phyloP scores from a whole-genome alignment of 2,113 vertebrate genomes.

The Stegastes partitus region DNA sequence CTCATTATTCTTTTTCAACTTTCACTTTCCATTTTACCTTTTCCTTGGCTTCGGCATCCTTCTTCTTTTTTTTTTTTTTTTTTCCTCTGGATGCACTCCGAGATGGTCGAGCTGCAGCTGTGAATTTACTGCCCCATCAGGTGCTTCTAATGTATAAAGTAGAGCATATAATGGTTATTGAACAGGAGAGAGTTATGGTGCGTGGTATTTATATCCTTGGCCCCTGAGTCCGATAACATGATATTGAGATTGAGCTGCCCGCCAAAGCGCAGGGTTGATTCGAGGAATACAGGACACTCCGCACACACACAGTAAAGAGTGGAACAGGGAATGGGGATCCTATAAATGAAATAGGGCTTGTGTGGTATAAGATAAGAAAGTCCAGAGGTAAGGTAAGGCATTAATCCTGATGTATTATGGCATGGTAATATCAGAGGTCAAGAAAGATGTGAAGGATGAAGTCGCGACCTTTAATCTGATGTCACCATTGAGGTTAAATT shows the following conservation, averaged over 20 bases:
- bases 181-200: slow-evolving; percentile 81
- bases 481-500: slow-evolving; percentile 67
- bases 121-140: slow-evolving; percentile 85
- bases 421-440: slow-evolving; percentile 75
- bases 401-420: slow-evolving; percentile 77
- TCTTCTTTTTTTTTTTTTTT: slow-evolving; percentile 70
- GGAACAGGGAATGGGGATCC: slow-evolving; percentile 49
- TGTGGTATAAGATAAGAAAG: slow-evolving; percentile 67
- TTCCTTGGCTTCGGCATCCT: slow-evolving; percentile 45
- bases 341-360: slow-evolving; percentile 67
- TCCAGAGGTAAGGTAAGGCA: slow-evolving; percentile 54
- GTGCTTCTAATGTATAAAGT: slow-evolving; percentile 84
- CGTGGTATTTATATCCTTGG: slow-evolving; percentile 83
- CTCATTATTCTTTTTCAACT: slow-evolving; percentile 34
- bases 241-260: slow-evolving; percentile 81
- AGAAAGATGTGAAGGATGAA: slow-evolving; percentile 69
- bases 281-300: slow-evolving; percentile 66
- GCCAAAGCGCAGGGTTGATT: slow-evolving; percentile 70
- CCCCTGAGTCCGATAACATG: slow-evolving; percentile 80
- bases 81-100: slow-evolving; percentile 65
- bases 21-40: slow-evolving; percentile 40
- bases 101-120: slow-evolving; percentile 70
- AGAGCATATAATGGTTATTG: slow-evolving; percentile 86
- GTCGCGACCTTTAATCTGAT: slow-evolving; percentile 69
- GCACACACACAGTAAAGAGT: slow-evolving; percentile 50